Evolutionary conservation across 2,797 vertebrate species (phyloP).

Genomic region (Triplophysa yarkandensis): DNA sequence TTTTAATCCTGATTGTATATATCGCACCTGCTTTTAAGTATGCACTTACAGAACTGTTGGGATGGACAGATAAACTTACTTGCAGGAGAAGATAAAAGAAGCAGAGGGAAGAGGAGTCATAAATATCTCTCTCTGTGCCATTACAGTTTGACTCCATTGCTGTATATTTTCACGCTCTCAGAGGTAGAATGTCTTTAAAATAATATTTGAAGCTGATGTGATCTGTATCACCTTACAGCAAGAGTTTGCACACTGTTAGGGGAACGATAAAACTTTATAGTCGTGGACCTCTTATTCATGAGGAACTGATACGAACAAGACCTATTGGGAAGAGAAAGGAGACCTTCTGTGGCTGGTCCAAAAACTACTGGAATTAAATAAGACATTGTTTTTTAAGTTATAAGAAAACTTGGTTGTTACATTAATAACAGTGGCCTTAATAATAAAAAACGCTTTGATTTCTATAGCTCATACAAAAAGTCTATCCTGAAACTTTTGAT

Average conservation of each 20-base stretch:
- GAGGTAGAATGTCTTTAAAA: conserved; percentile 29
- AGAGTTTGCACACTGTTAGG: conserved; percentile 27
- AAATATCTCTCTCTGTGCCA: conserved; percentile 5
- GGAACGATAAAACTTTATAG: conserved; percentile 40
- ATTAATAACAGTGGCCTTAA: too few relatives aligned
- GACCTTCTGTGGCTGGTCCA: conserved; percentile 23
- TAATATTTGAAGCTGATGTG: conserved; percentile 40
- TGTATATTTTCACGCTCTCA: conserved; percentile 36
- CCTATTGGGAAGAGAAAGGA: conserved; percentile 31
- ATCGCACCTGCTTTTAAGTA: conserved; percentile 12
- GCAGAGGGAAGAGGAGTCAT: conserved; percentile 21
- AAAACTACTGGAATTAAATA: conserved; percentile 35
- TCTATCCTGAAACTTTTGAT: neutral
- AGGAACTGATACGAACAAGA: conserved; percentile 35
- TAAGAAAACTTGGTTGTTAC: neutral
- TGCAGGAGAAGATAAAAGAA: conserved; percentile 15
- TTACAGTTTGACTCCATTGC: conserved; percentile 16
- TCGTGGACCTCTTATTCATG: conserved; percentile 37
- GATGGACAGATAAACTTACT: conserved; percentile 35
- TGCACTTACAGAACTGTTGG: conserved; percentile 12
- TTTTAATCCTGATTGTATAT: neutral
- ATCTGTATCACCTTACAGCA: conserved; percentile 37
- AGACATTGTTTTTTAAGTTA: conserved; percentile 26
- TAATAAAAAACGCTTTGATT: too few relatives aligned
- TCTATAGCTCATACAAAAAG: too few relatives aligned